Evolutionary conservation across 2,888 invertebrate species (phyloP).

Genomic region (Hecatera dysodea): DNA sequence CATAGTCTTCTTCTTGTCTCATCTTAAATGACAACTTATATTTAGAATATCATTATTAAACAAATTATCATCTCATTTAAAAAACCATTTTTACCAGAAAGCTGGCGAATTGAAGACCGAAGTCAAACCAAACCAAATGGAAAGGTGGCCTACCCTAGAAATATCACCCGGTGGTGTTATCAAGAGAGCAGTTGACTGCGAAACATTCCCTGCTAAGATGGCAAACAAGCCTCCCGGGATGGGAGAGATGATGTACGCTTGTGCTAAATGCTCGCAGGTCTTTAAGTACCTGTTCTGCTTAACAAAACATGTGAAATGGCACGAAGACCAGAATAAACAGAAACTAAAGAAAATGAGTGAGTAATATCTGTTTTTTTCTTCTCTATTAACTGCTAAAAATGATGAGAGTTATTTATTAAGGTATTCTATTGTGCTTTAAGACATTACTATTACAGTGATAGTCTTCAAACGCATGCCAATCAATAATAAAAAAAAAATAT

Average conservation of each 20-base stretch:
- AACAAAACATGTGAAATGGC: constrained; percentile 84
- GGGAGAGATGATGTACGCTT: constrained; percentile 83
- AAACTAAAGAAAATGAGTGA: constrained; percentile 70
- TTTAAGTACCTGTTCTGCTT: constrained; percentile 81
- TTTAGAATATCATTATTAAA: background rate
- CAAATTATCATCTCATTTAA: background rate
- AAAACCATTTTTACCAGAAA: constrained; percentile 26
- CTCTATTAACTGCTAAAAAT: background rate
- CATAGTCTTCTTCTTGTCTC: background rate
- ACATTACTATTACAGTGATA: too few relatives aligned
- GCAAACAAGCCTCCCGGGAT: constrained; percentile 39
- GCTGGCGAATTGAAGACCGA: constrained; percentile 45
- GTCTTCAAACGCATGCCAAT: too few relatives aligned
- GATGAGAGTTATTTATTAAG: background rate
- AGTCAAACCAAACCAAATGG: constrained; percentile 65
- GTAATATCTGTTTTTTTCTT: constrained; percentile 33
- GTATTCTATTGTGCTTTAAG: background rate
- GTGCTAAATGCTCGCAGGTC: constrained; percentile 84
- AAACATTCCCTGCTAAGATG: constrained; percentile 45
- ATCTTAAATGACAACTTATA: too few relatives aligned
- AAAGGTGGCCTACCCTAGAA: constrained; percentile 86
- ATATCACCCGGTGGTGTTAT: constrained; percentile 86
- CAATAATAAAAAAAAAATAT: too few relatives aligned
- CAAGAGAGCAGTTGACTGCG: constrained; percentile 76
- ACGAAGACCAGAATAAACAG: constrained; percentile 77